These are phyloP conservation scores for Coremacera marginata DNA, from an alignment of 2,888 invertebrate species.

Conservation along the genomic window DNA sequence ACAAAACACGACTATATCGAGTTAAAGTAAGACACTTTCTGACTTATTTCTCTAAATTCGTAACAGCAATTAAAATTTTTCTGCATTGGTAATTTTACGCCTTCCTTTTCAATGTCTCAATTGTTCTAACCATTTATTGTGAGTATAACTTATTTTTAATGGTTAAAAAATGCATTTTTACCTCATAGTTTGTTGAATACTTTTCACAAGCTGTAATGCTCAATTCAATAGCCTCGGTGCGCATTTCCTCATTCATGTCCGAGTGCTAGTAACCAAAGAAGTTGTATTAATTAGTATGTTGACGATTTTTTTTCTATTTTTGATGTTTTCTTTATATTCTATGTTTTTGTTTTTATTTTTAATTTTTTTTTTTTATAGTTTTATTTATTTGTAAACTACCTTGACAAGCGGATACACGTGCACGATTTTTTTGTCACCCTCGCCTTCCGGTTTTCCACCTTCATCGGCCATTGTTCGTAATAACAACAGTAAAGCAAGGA, in stretches of 20 bases:
- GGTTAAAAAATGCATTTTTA: conserved; percentile 58
- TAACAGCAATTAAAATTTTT: too few species aligned
- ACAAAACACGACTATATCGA: too few species aligned
- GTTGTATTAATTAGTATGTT: conserved; percentile 11
- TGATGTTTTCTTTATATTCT: conserved; percentile 1
- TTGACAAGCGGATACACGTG: conserved; percentile 87
- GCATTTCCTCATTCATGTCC: conserved; percentile 96
- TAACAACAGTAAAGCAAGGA: neutral
- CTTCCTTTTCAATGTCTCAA: neutral
- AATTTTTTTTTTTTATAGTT: neutral
- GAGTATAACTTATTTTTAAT: neutral
- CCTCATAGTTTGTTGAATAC: conserved; percentile 86
- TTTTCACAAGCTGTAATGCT: conserved; percentile 96
- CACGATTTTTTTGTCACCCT: conserved; percentile 75
- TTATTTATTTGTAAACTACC: conserved; percentile 70
- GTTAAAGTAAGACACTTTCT: too few species aligned
- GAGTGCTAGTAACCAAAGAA: conserved; percentile 75
- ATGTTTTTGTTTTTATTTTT: neutral
- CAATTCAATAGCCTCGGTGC: conserved; percentile 88
- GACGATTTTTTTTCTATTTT: conserved; percentile 11
- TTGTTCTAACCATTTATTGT: neutral
- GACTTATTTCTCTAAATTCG: too few species aligned
- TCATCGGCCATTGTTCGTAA: conserved; percentile 64
- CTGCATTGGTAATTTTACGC: neutral
- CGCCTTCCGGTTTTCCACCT: conserved; percentile 62